Base-by-base conservation (phyloP, 2,113 vertebrate genomes). In the Halichoerus grypus region DNA sequence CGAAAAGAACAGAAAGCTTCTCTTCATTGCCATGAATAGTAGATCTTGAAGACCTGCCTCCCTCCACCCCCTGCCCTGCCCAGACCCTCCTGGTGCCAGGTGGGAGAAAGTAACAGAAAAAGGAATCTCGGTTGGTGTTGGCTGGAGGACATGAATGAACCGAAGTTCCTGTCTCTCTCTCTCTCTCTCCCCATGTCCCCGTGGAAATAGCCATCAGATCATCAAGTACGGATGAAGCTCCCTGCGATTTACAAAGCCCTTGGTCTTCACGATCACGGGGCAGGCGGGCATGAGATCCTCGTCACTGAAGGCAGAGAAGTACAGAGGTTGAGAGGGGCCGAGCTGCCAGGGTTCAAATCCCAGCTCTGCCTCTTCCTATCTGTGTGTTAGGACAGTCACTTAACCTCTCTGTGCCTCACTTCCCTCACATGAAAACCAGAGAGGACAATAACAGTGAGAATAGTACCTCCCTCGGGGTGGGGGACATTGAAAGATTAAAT, bases 11-110 rank as follows among this genome's bases (percentile, higher is more conserved):
- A 80, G 42, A 72, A 61, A 76, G 42, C 84, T 94, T 26, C 92
- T 97, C 92, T 95, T 93, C 61, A 83, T 1, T 0, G 89, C 92
- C 77, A 97, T 98, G 94, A 98, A 98, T 98, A 98, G 97, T 88
- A 97, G 96, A 98, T 98, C 69, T 12, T 22, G 31, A 94, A 94
- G 93, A 93, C 63, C 85, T 49, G 65, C 93, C 94, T 96, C 94
- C 96, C 93, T 83, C 96, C 92, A 69, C 83, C 83, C 46, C 77
- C 86, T 79, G 94, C 94, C 95, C 79, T 24, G 28, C 83, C 93
- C 51, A 79, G 63, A 92, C 24, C 80, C 11, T 81, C 71, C 94
- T 84, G 85, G 63, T 24, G 9, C 71, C 97, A 82, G 55, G 42
- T 46, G 1, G 72, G 46, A 55, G 55, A 22, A 53, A 19, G 71